A percentile compares a stretch with the other conserved stretches of the same genome.
Evolutionary conservation across 1,140 invertebrate genomes (phyloP).

Genomic region (Gonatopus flavifemur): DNA sequence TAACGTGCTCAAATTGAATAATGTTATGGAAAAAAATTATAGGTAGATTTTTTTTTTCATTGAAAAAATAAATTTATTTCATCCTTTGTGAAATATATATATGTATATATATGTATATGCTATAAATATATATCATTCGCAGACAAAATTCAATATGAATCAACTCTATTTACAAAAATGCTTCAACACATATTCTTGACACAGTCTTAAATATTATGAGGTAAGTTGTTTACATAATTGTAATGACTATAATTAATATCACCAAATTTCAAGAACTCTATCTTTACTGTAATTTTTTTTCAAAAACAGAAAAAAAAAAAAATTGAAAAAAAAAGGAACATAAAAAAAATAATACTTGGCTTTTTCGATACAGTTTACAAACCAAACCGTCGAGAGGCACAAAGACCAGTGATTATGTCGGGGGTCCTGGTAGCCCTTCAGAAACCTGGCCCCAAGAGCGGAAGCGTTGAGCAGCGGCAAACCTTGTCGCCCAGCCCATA

Average conservation of each 20-base stretch:
- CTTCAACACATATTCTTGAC: too few species aligned
- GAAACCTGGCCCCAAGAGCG: too few species aligned
- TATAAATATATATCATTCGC: constrained; percentile 16
- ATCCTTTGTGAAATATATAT: constrained; percentile 19
- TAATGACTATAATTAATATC: too few species aligned
- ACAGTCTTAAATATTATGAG: background rate
- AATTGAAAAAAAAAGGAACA: constrained; percentile 24
- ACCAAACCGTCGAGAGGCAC: constrained; percentile 42
- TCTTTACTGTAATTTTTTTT: constrained; percentile 6
- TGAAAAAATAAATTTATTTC: constrained; percentile 27
- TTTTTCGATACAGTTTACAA: constrained; percentile 52
- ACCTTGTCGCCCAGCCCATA: constrained; percentile 24
- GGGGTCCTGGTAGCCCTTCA: constrained; percentile 20
- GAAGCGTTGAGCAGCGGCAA: too few species aligned
- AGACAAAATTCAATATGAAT: constrained; percentile 21
- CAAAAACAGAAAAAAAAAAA: constrained; percentile 14
- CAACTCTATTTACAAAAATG: constrained; percentile 15
- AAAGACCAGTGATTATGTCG: constrained; percentile 23
- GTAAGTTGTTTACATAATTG: background rate
- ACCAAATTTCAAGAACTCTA: background rate
- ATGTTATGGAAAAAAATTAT: constrained; percentile 18
- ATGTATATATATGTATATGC: constrained; percentile 19
- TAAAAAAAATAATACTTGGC: constrained; percentile 38
- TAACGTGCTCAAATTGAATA: constrained; percentile 31
- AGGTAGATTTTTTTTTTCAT: constrained; percentile 9